Base-by-base conservation (phyloP, 2,113 vertebrate species). In the Malurus elegans region DNA sequence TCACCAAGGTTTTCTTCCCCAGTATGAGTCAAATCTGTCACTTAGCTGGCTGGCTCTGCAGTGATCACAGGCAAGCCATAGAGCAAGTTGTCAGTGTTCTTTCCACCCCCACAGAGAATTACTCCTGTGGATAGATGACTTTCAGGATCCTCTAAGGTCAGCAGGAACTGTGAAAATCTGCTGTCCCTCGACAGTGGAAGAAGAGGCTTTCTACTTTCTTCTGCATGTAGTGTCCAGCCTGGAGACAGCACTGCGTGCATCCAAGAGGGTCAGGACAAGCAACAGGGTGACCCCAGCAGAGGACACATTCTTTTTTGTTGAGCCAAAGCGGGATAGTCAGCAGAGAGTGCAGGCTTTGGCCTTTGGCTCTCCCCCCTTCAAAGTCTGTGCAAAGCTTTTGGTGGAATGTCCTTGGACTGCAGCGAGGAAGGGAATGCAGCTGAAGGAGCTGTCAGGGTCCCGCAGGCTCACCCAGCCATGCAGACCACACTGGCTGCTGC, bases 171-270 rank as follows among this genome's bases (percentile, higher is more conserved):
- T 65, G 26, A 8, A 8, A 71, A 38, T 64, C 61, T 8, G 2
- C 40, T 48, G 81, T 44, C 31, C 26, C 42, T n/a, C 2, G 2
- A 8, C 29, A 54, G 9, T 10, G 28, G 34, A 66, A 45, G 34
- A 57, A 74, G 29, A 58, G 17, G n/a, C 5, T 58, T 86, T 76
- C 47, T 32, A 12, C 42, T 42, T 65, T 62, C 65, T 69, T 26
- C 53, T 64, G 48, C 57, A 6, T 42, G 17, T 1, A 20, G 48
- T 1, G 6, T 50, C 66, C 40, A n/a, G 14, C 26, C 25, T 2
- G 0, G 64, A 47, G 45, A 32, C 36, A 53, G 64, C 51, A 25
- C 14, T 2, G 26, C 0, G 1, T 32, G 36, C 34, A n/a, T 15
- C 36, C 69, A 53, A 3, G 50, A 54, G 89, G 24, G 3, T 8